Conservation (phyloP, 2,888 invertebrate species). For the Acanthopleura granulata region DNA sequence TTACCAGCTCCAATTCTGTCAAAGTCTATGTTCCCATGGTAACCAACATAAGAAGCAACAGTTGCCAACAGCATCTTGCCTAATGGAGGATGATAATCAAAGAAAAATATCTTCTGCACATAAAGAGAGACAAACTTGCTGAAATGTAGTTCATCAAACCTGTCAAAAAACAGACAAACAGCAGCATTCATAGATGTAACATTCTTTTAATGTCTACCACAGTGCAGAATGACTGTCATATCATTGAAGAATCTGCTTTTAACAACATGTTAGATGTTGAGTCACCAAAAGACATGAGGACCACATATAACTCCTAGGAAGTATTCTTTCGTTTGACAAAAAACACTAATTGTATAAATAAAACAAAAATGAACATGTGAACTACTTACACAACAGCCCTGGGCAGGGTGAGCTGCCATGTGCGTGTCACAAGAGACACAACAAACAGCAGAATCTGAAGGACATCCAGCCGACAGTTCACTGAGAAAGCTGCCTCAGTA, state of each 20-base stretch:
- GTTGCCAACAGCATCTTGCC: constrained; percentile 85
- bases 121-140: constrained; percentile 94
- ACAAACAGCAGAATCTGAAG: constrained; percentile 80
- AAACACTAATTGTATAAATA: too few relatives aligned
- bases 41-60: constrained; percentile 75
- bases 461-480: constrained; percentile 69
- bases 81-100: constrained; percentile 94
- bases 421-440: constrained; percentile 80
- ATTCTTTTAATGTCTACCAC: neutral
- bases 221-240: neutral
- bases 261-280: too few relatives aligned
- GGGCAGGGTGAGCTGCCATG: constrained; percentile 88
- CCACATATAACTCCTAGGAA: too few relatives aligned
- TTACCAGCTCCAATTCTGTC: constrained; percentile 83
- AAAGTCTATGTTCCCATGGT: constrained; percentile 88
- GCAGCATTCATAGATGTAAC: neutral
- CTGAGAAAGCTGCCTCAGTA: constrained; percentile 38
- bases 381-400: constrained; percentile 88
- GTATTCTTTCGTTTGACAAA: too few relatives aligned
- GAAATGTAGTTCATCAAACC: constrained; percentile 96
- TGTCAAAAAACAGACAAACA: constrained; percentile 65
- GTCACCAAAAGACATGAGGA: too few relatives aligned
- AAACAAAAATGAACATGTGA: neutral
- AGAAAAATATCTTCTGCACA: constrained; percentile 92
- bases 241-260: too few relatives aligned